phyloP scores from a whole-genome alignment of 2,888 invertebrate genomes.

The Helicoverpa assulta region DNA sequence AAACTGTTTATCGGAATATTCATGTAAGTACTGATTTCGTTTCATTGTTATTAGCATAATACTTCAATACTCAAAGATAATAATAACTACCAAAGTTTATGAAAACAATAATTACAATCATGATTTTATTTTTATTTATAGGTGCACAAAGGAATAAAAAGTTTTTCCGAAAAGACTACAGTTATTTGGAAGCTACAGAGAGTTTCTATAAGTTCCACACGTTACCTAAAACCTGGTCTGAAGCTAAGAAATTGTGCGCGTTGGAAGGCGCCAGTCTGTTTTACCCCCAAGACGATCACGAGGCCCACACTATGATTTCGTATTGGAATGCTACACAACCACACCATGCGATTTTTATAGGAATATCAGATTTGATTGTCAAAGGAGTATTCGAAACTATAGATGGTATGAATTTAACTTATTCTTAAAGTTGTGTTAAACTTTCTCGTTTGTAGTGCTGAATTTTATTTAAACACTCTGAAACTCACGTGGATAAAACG shows the following conservation, averaged over 20 bases:
- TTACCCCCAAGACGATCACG: slow-evolving; percentile 74
- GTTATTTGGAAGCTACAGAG: slow-evolving; percentile 67
- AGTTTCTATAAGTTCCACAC: slow-evolving; percentile 83
- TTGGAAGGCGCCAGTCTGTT: slow-evolving; percentile 77
- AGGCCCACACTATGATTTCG: slow-evolving; percentile 66
- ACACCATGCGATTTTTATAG: slow-evolving; percentile 65
- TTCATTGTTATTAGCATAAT: not conserved
- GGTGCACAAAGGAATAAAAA: slow-evolving; percentile 72
- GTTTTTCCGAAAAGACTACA: slow-evolving; percentile 81
- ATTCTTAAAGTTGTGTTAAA: not conserved
- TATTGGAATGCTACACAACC: slow-evolving; percentile 69
- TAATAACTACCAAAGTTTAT: not conserved
- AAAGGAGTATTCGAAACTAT: slow-evolving; percentile 77
- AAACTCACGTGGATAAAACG: no score
- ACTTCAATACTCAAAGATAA: no score
- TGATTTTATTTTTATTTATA: slow-evolving; percentile 54
- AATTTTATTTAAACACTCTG: no score
- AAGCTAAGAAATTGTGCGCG: slow-evolving; percentile 74
- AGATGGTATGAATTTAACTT: slow-evolving; percentile 58
- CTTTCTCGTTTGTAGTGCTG: no score
- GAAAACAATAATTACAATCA: not conserved
- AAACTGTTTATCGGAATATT: slow-evolving; percentile 19
- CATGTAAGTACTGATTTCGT: slow-evolving; percentile 45
- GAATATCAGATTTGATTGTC: slow-evolving; percentile 71
- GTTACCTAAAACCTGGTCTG: slow-evolving; percentile 71